Percentiles rank a stretch among this genome's conserved stretches.
These are phyloP conservation scores for Drosophila watanabei DNA, from an alignment of 1,140 invertebrate species.

Conservation along the genomic window DNA sequence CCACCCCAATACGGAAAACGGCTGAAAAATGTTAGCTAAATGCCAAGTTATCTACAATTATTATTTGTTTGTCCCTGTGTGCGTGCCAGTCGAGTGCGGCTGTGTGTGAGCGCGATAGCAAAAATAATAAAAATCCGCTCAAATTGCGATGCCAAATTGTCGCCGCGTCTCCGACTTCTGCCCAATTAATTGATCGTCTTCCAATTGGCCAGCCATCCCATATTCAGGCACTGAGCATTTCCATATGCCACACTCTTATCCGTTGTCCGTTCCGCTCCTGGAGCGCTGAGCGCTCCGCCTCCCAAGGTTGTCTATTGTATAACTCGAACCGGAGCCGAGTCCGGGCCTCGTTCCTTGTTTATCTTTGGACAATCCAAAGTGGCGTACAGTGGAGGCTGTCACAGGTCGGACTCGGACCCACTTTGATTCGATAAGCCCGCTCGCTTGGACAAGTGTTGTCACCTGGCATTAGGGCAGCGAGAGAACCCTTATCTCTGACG, in stretches of 20 bases:
- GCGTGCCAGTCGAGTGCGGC: conserved; percentile 18
- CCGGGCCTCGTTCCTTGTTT: conserved; percentile 50
- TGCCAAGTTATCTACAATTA: conserved; percentile 78
- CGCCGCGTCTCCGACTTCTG: conserved; percentile 10
- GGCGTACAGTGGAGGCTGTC: conserved; percentile 46
- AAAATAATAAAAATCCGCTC: conserved; percentile 45
- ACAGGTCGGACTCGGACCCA: conserved; percentile 1
- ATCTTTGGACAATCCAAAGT: conserved; percentile 68
- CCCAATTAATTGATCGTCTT: conserved; percentile 49
- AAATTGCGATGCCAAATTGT: conserved; percentile 49
- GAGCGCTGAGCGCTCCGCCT: neutral
- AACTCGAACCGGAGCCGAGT: conserved; percentile 38
- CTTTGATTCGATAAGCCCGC: conserved; percentile 15
- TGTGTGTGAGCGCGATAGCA: conserved; percentile 43
- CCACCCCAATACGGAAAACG: conserved; percentile 62
- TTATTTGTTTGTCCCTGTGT: conserved; percentile 57
- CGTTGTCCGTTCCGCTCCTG: conserved; percentile 15
- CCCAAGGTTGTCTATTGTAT: conserved; percentile 70
- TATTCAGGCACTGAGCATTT: conserved; percentile 1
- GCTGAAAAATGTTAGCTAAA: conserved; percentile 78
- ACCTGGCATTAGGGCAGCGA: conserved; percentile 2
- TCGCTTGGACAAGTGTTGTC: conserved; percentile 2
- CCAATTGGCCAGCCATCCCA: conserved; percentile 16
- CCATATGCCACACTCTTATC: neutral
- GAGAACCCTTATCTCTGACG: neutral